A percentile compares a stretch with the other conserved stretches of the same genome.
These are phyloP conservation scores for Drosophila malerkotliana DNA, from an alignment of 1,140 invertebrate genomes.

Conservation along the genomic window DNA sequence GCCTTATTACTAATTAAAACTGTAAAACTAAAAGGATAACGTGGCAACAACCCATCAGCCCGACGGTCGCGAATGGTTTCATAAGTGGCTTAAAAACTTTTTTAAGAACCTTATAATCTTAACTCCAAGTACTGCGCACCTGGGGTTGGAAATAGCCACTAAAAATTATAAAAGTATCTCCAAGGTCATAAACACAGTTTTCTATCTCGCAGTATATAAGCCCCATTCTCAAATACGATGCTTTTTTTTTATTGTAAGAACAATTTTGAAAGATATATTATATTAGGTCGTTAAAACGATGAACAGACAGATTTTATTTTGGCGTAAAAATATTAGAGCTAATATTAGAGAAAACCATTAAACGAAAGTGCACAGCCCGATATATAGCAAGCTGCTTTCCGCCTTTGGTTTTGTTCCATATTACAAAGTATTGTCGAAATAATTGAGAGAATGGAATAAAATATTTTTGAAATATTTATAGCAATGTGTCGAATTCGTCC, in stretches of 20 bases:
- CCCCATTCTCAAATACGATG: too few relatives aligned
- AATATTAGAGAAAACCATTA: neutral
- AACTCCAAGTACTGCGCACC: neutral
- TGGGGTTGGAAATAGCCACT: neutral
- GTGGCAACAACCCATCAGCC: neutral
- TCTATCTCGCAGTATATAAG: too few relatives aligned
- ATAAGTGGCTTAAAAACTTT: neutral
- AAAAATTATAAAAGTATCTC: neutral
- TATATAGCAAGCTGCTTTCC: neutral
- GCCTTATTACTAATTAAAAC: neutral
- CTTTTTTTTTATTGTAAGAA: neutral
- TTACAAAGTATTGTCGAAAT: slow-evolving; percentile 5
- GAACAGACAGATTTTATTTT: neutral
- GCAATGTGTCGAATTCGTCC: slow-evolving; percentile 18
- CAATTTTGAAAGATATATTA: neutral
- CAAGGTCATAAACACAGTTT: neutral
- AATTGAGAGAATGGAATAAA: neutral
- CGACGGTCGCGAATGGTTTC: neutral
- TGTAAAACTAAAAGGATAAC: neutral
- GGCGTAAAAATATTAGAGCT: neutral
- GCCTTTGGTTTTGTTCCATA: neutral
- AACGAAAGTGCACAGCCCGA: neutral
- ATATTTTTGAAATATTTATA: slow-evolving; percentile 20
- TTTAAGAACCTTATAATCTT: neutral
- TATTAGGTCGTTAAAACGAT: neutral